Evolutionary conservation across 2,888 invertebrate genomes (phyloP), one percentile per base, ranked within the genome.

Genomic region (Tiliacea aurago): DNA sequence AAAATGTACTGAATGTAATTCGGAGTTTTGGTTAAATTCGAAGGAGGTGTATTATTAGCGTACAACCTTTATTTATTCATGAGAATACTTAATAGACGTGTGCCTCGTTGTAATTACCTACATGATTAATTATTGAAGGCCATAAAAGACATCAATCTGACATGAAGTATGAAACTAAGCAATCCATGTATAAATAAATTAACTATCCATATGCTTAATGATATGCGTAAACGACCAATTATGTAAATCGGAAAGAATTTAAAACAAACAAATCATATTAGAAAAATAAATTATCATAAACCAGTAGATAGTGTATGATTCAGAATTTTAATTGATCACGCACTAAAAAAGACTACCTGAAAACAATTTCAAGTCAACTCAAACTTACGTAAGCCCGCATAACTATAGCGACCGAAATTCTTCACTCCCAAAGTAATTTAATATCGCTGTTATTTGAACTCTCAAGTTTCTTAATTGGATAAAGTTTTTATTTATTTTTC

Each of bases 401-500:
- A n/a, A n/a, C n/a, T n/a, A 0, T 41, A 23, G 58, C 55, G 23
- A 55, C 53, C 18, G 18, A 68, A 79, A 70, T 68, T 79, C 41
- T 55, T 69, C 51, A 18, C 51, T 64, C 15, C 4, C n/a, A 73
- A 84, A 84, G 85, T 79, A 82, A 84, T 85, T 79, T 73, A 85
- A 84, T 84, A 84, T 72, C 83, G 71, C 45, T 79, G 71, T 82
- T 82, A 76, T 77, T 86, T 49, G 68, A 81, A 78, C 71, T 53
- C 70, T 72, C n/a, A 65, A 81, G 64, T 75, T 83, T 68, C 66
- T 49, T 81, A 84, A 86, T 81, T 78, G 68, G 62, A 73, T 33
- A 75, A 81, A 85, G 70, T 85, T 87, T 77, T 51, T 78, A 70
- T 85, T 81, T 86, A 76, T 73, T 73, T 73, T 76, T 49, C 33